Evolutionary conservation across 2,888 invertebrate genomes (phyloP), one percentile per base, ranked within the genome.

Genomic region (Anthophora plumipes): DNA sequence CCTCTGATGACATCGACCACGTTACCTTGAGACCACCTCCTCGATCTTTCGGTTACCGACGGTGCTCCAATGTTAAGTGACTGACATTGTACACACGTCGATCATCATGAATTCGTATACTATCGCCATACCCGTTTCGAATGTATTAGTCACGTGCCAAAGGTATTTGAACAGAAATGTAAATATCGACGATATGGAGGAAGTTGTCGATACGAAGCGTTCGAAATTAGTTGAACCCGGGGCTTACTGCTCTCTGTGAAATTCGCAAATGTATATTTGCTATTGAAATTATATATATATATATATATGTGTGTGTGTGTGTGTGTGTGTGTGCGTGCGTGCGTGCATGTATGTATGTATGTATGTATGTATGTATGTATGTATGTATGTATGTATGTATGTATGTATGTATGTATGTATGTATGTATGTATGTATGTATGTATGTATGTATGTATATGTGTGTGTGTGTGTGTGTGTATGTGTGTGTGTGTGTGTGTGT

Each of bases 1-100:
- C 57, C 7, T 46, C 60, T 41, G 54, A 50, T 77, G 57, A 61
- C 48, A 75, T 54, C 70, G 74, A 39, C 8, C 43, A n/a, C 22
- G 67, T 74, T 43, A 22, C 77, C 77, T 74, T 75, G 77, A 50
- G 61, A 59, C 41, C n/a, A n/a, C n/a, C n/a, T 22, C 41, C 66
- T 61, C 31, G 54, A 66, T 60, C 39, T 60, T 77, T 48, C 46
- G 50, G 22, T 54, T 52, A 20, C 22, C 14, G 37, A 48, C 50
- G 43, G 31, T 31, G 43, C 41, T 4, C n/a, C 41, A 43, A 31
- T 60, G 12, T 48, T 25, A 54, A 66, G 14, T 39, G n/a, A 14
- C 60, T 48, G 60, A 66, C 43, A 31, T 25, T n/a, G 31, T 43
- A 43, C 37, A 22, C 55, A 12, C 12, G 12, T 41, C 22, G 61